A percentile compares a stretch with the other conserved stretches of the same genome.
Evolutionary conservation across 1,140 invertebrate genomes (phyloP).

Genomic region (Drosophila sechellia): DNA sequence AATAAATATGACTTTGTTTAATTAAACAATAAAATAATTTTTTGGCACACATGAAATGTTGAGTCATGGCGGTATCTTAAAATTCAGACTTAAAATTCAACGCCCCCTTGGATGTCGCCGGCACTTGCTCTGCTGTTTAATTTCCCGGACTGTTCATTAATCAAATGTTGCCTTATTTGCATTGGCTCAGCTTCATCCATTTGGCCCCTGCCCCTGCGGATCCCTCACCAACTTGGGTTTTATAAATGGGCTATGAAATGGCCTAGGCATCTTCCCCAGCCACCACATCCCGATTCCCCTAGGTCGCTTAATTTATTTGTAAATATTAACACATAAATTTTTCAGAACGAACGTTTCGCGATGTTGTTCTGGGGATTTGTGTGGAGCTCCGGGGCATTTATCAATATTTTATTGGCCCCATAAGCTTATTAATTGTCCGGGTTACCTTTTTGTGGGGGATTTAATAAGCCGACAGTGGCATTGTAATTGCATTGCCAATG

Average conservation of each 20-base stretch:
- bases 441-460: slow-evolving; percentile 46
- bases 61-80: slow-evolving; percentile 9
- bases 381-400: slow-evolving; percentile 44
- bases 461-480: slow-evolving; percentile 48
- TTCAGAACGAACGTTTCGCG: slow-evolving; percentile 39
- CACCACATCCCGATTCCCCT: too few relatives aligned
- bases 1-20: neutral
- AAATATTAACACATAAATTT: slow-evolving; percentile 68
- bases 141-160: slow-evolving; percentile 62
- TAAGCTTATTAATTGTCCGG: slow-evolving; percentile 56
- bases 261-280: slow-evolving; percentile 42
- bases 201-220: neutral
- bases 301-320: slow-evolving; percentile 63
- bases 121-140: slow-evolving; percentile 45
- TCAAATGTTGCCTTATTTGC: slow-evolving; percentile 63
- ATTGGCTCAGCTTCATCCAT: slow-evolving; percentile 36
- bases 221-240: slow-evolving; percentile 9
- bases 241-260: slow-evolving; percentile 68
- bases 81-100: neutral
- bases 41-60: neutral
- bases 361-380: slow-evolving; percentile 38
- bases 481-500: slow-evolving; percentile 42
- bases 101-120: slow-evolving; percentile 7
- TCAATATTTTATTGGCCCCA: slow-evolving; percentile 60
- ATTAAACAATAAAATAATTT: neutral